Evolutionary conservation across 2,113 vertebrate genomes (phyloP).

Genomic region (Ictalurus furcatus): DNA sequence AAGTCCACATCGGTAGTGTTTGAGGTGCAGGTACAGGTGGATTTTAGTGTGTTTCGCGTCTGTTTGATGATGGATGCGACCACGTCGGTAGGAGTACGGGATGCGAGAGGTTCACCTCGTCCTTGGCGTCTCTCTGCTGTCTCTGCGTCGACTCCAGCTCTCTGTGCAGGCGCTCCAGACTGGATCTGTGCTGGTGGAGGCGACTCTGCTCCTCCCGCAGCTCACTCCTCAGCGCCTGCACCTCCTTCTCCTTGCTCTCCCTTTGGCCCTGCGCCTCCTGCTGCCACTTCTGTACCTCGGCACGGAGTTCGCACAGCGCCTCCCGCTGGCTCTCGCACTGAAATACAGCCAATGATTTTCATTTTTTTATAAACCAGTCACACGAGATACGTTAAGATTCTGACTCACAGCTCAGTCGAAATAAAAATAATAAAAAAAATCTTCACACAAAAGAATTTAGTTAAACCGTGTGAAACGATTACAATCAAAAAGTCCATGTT

Average conservation of each 20-base stretch:
- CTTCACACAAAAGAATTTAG: not conserved
- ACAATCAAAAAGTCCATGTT: not conserved
- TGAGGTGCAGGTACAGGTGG: not conserved
- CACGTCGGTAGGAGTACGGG: not conserved
- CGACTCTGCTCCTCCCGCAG: conserved; percentile 58
- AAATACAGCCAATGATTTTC: not conserved
- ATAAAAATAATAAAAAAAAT: no score
- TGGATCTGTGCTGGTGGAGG: conserved; percentile 64
- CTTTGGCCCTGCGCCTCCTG: conserved; percentile 60
- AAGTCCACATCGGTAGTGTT: not conserved
- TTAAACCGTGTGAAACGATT: not conserved
- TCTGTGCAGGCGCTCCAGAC: conserved; percentile 60
- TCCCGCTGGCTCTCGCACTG: conserved; percentile 51
- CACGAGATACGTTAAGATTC: not conserved
- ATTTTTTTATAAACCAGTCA: no score
- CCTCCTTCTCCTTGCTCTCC: conserved; percentile 60
- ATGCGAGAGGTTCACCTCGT: conserved; percentile 65
- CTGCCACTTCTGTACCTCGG: conserved; percentile 45
- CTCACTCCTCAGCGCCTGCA: conserved; percentile 59
- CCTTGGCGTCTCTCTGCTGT: conserved; percentile 61
- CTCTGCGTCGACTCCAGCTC: conserved; percentile 65
- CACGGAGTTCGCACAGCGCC: conserved; percentile 43
- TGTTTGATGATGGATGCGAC: not conserved
- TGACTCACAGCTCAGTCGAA: no score
- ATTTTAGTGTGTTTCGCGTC: not conserved